These are phyloP conservation scores for Casuarius casuarius DNA, from an alignment of 2,113 vertebrate species.

Conservation along the genomic window DNA sequence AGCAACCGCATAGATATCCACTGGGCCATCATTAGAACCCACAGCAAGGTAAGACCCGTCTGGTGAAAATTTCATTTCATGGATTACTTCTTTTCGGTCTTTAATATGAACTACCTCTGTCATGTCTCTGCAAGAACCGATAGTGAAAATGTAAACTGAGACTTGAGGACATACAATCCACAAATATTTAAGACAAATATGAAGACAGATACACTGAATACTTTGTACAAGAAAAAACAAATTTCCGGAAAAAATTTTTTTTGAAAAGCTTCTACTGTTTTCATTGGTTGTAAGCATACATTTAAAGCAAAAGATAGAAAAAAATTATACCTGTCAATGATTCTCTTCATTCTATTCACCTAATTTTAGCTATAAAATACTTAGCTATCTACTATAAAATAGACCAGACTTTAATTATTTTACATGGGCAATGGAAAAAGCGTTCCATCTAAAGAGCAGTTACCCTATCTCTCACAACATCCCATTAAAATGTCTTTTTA, in stretches of 20 bases:
- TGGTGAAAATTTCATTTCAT: constrained; percentile 97
- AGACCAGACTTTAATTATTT: background rate
- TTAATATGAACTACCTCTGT: constrained; percentile 98
- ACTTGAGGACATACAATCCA: background rate
- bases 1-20: constrained; percentile 91
- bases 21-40: constrained; percentile 94
- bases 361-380: background rate
- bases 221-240: background rate
- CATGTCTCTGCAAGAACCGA: constrained; percentile 88
- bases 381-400: background rate
- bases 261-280: background rate
- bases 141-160: background rate
- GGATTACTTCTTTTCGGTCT: constrained; percentile 96
- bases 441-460: background rate
- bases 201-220: background rate
- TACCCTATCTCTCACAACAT: background rate
- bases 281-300: background rate
- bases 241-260: background rate
- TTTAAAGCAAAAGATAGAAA: background rate
- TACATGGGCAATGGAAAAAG: background rate
- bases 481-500: background rate
- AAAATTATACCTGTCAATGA: background rate
- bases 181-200: background rate
- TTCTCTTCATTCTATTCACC: background rate
- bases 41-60: constrained; percentile 93